Base-by-base conservation (phyloP, 2,888 invertebrate genomes). In the Lasioglossum lativentre region DNA sequence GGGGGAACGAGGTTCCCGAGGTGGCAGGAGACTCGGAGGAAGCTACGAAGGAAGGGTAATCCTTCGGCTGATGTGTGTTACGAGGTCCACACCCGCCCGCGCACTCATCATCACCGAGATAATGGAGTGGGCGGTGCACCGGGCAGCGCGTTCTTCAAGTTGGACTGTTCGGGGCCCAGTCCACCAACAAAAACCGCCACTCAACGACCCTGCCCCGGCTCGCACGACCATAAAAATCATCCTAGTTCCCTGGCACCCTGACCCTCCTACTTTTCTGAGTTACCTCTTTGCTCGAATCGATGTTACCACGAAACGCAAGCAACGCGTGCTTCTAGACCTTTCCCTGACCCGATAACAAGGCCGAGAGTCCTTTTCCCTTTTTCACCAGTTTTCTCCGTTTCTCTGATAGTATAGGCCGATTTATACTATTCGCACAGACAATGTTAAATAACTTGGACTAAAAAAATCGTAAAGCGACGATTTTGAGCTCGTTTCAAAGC, bases 101-200 rank as follows among this genome's bases (percentile, higher is more conserved):
- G 94, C 94, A 94, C 94, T 95, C 94, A 94, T 94, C 95, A 94
- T 94, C 94, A 92, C 93, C 92, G 91, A 92, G 94, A 94, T 95
- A 95, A 95, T 95, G 93, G 94, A 93, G 94, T 94, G 93, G 95
- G 95, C 95, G 94, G 91, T 94, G 88, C 94, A 88, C 91, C 88
- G 90, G 92, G 92, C 87, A 93, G 93, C 87, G 91, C 89, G 87
- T 52, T 52, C 52, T 52, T 52, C 52, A 52, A 52, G 87, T 89
- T 88, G 89, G 92, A 91, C 90, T 89, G 88, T 90, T 87, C 89
- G 83, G 88, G 88, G 85, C 82, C 90, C 91, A 85, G 92, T 90
- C 89, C 90, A 88, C 88, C 86, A 92, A 93, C 93, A 93, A 93
- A 93, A 93, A 93, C 92, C 91, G 91, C 92, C 93, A 93, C 93